Conservation (phyloP, 2,797 vertebrate species). For the Epinephelus coioides region DNA sequence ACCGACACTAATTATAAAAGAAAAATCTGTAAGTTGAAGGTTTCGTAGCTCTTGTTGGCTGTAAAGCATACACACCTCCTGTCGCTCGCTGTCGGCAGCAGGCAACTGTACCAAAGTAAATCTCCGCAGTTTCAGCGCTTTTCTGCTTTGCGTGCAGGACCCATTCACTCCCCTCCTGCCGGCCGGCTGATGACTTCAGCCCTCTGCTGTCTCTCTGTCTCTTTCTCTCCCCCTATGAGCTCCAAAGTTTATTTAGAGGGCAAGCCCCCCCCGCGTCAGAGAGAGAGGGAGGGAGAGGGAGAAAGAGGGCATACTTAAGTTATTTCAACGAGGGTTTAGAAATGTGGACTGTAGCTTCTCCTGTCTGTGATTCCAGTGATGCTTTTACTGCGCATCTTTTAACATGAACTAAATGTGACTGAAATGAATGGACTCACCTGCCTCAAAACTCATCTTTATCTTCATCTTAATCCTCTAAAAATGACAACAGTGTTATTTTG, state of each 20-base stretch:
- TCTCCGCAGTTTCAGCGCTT: conserved; percentile 79
- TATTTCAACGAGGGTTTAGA: conserved; percentile 53
- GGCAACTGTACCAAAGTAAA: conserved; percentile 66
- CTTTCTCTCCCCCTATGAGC: conserved; percentile 64
- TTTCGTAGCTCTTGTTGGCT: conserved; percentile 45
- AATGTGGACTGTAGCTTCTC: conserved; percentile 39
- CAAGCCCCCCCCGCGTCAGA: conserved; percentile 79
- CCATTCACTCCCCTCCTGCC: conserved; percentile 79
- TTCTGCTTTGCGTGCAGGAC: conserved; percentile 80
- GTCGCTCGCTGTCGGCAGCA: conserved; percentile 43
- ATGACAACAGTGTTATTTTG: too few relatives aligned
- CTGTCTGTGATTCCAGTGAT: conserved; percentile 21
- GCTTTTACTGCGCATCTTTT: conserved; percentile 1
- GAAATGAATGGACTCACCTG: not conserved
- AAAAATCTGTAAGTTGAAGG: conserved; percentile 6
- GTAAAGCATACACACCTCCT: conserved; percentile 57
- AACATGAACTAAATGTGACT: not conserved
- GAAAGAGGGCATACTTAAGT: conserved; percentile 39
- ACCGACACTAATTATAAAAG: conserved; percentile 10
- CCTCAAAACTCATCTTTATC: too few relatives aligned
- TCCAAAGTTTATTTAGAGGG: conserved; percentile 86
- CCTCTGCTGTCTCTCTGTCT: conserved; percentile 76
- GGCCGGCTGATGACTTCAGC: conserved; percentile 87
- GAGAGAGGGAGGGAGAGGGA: conserved; percentile 41
- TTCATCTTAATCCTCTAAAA: too few relatives aligned